Evolutionary conservation across 2,797 vertebrate species (phyloP).

Genomic region (Sebastes trivittatus): DNA sequence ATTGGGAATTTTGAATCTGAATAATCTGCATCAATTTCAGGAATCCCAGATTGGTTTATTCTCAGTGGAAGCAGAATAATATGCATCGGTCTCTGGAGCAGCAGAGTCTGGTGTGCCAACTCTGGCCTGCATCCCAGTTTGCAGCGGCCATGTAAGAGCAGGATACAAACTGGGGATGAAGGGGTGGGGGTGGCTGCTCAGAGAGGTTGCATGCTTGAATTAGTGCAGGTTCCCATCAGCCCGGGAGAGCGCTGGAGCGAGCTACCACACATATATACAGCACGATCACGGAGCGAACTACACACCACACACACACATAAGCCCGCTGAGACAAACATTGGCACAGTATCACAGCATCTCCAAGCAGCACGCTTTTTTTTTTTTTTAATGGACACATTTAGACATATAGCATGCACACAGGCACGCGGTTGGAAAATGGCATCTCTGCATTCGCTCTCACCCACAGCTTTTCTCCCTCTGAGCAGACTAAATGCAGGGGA

Average conservation of each 20-base stretch:
- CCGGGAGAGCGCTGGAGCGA: conserved; percentile 47
- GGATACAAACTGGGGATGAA: conserved; percentile 27
- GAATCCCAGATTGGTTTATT: conserved; percentile 6
- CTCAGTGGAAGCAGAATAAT: background rate
- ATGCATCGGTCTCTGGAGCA: background rate
- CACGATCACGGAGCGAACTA: background rate
- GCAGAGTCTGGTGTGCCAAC: background rate
- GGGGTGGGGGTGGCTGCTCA: conserved; percentile 31
- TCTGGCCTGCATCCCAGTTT: conserved; percentile 18
- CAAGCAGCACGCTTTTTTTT: background rate
- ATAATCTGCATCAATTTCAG: background rate
- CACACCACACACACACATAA: conserved; percentile 16
- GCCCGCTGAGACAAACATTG: conserved; percentile 11
- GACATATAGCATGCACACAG: conserved; percentile 13
- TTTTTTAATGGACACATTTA: conserved; percentile 49
- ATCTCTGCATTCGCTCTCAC: conserved; percentile 54
- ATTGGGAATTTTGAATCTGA: background rate
- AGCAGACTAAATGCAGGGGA: conserved; percentile 65
- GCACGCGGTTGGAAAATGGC: conserved; percentile 26
- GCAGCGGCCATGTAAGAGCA: conserved; percentile 9
- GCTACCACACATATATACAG: background rate
- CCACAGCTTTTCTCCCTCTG: conserved; percentile 48
- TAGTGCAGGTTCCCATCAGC: conserved; percentile 70
- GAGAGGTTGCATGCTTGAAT: conserved; percentile 66
- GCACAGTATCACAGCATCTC: conserved; percentile 34